Evolutionary conservation across 1,140 invertebrate genomes (phyloP), one percentile per base, ranked within the genome.

Genomic region (honey bee (Apis mellifera)): DNA sequence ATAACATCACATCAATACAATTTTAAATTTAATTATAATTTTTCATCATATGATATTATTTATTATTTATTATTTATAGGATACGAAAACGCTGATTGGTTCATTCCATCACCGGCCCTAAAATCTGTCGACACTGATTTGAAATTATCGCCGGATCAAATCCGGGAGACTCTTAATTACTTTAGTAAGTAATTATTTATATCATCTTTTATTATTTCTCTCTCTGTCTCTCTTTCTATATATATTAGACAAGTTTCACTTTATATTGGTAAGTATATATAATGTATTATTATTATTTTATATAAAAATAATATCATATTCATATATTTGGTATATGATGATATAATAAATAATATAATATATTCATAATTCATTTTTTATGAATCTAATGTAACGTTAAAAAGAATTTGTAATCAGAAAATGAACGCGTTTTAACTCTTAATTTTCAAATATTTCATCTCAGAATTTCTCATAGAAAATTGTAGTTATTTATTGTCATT

Each of bases 151-250:
- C 97, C 97, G 94, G 98, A 99, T 93, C 98, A 99, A 95, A 98
- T 98, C 92, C 96, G 97, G 94, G 98, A 99, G 94, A 98, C 98
- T 66, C 96, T 99, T 82, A 99, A 99, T 95, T 99, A 99, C 95
- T 99, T 99, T 94, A 96, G 98, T 99, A 94, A 99, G 98, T 98
- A 90, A 52, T 77, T 71, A 1, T 55, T 76, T 50, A 17, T 64
- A 21, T 73, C 12, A 32, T n/a, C 9, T 48, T 12, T 17, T 59
- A 55, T 9, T 11, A 48, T 70, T 54, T 57, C n/a, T 66, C 21
- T 21, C 8, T 60, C 19, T 48, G 3, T 26, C 26, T 26, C 26
- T 26, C 26, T 26, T 26, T 26, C 1, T 62, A 21, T 13, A 19
- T 32, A 42, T 1, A 4, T 32, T 19, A 42, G n/a, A 32, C 9